Percentiles rank a stretch among this genome's conserved stretches.
These are phyloP conservation scores for Cavia aperea DNA, from an alignment of 2,113 vertebrate species.

Conservation along the genomic window DNA sequence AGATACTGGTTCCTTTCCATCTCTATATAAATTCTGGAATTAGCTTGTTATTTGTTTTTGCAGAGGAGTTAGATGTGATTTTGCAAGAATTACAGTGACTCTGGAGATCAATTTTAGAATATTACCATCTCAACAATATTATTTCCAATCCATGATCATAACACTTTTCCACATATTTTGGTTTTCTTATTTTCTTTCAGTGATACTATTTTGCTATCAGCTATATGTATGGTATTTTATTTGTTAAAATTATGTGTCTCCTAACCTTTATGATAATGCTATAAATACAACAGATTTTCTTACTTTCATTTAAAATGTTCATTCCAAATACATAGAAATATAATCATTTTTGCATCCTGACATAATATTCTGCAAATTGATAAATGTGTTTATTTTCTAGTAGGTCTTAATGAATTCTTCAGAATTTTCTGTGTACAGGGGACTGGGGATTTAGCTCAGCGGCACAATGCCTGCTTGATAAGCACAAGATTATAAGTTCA, in stretches of 20 bases:
- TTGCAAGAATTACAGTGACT: not conserved
- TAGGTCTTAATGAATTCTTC: not conserved
- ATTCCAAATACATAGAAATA: not conserved
- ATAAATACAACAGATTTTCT: not conserved
- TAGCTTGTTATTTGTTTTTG: not conserved
- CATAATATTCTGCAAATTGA: not conserved
- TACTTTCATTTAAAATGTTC: not conserved
- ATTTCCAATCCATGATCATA: not conserved
- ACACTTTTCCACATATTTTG: not conserved
- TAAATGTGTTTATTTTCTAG: not conserved
- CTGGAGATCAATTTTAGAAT: not conserved
- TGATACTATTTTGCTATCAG: not conserved
- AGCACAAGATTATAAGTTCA: too few relatives aligned
- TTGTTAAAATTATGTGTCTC: not conserved
- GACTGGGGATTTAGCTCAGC: too few relatives aligned
- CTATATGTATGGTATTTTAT: not conserved
- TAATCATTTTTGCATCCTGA: not conserved
- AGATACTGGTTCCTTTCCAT: not conserved
- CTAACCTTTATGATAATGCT: not conserved
- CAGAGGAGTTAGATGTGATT: not conserved
- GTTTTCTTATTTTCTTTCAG: not conserved
- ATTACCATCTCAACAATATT: not conserved
- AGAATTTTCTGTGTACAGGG: not conserved
- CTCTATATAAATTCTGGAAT: not conserved
- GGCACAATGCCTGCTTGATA: too few relatives aligned